Percentiles rank a stretch among this genome's conserved stretches.
Conservation (phyloP, 1,140 invertebrate species). For the Drosophila navojoa region DNA sequence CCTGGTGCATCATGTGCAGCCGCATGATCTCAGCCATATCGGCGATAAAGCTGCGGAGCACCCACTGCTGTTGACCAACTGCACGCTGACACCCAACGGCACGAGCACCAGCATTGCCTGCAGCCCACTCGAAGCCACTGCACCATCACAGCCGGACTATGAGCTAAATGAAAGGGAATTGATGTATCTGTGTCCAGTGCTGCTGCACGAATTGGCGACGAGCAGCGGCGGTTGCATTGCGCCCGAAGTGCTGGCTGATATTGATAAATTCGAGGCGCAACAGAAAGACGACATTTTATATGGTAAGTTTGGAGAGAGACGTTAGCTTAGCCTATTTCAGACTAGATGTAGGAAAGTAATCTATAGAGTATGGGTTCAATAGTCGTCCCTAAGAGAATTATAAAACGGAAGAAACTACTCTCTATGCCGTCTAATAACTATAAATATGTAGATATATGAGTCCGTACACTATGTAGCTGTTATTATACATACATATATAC, state of each 20-base stretch:
- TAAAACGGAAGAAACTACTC: too few species aligned
- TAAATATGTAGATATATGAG: too few species aligned
- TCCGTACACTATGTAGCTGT: too few species aligned
- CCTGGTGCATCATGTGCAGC: slow-evolving; percentile 73
- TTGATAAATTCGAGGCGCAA: slow-evolving; percentile 47
- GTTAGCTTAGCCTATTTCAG: not conserved
- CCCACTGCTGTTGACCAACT: slow-evolving; percentile 42
- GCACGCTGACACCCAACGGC: slow-evolving; percentile 24
- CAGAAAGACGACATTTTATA: slow-evolving; percentile 74
- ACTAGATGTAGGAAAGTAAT: too few species aligned
- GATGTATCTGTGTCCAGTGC: slow-evolving; percentile 86
- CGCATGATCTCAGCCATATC: slow-evolving; percentile 58
- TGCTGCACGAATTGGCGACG: slow-evolving; percentile 87
- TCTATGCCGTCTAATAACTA: too few species aligned
- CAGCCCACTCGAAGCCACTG: slow-evolving; percentile 24
- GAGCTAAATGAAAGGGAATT: slow-evolving; percentile 76
- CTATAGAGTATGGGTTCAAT: too few species aligned
- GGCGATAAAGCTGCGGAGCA: slow-evolving; percentile 29
- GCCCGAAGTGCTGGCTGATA: slow-evolving; percentile 46
- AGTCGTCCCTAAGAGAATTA: too few species aligned
- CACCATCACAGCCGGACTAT: slow-evolving; percentile 34
- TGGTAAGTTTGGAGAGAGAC: slow-evolving; percentile 53
- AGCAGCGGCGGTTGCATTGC: slow-evolving; percentile 86
- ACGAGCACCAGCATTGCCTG: slow-evolving; percentile 39
- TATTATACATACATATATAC: too few species aligned